Percentiles rank a stretch among this genome's conserved stretches.
phyloP scores from a whole-genome alignment of 2,888 invertebrate genomes.

The Andricus curvator region DNA sequence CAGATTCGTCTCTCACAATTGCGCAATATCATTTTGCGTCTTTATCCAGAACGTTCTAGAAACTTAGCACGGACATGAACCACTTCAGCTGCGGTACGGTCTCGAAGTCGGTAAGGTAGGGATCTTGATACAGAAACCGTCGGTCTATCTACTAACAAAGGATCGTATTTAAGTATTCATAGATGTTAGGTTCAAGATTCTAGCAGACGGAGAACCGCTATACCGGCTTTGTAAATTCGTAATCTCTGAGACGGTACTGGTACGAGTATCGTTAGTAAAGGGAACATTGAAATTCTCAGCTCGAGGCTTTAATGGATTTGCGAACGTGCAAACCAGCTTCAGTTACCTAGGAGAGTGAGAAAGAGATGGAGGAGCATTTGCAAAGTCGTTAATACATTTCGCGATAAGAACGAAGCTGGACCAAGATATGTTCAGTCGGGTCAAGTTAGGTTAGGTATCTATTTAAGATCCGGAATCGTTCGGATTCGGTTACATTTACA shows the following conservation, averaged over 20 bases:
- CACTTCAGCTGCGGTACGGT: no score
- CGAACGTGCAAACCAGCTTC: constrained; percentile 32
- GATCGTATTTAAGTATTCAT: neutral
- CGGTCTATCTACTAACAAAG: neutral
- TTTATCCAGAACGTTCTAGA: no score
- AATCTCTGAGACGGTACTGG: constrained; percentile 21
- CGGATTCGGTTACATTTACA: constrained; percentile 70
- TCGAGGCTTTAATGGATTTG: constrained; percentile 37
- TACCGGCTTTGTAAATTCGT: constrained; percentile 18
- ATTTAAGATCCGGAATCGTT: constrained; percentile 59
- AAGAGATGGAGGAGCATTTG: constrained; percentile 14
- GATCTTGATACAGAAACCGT: no score
- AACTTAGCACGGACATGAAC: no score
- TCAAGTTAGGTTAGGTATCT: constrained; percentile 41
- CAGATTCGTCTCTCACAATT: no score
- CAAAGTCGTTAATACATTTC: constrained; percentile 33
- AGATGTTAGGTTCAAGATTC: neutral
- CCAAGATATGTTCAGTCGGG: constrained; percentile 10
- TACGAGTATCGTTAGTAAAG: constrained; percentile 25
- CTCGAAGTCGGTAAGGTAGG: no score
- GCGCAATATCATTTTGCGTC: no score
- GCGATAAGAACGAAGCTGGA: constrained; percentile 17
- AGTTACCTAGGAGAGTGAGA: constrained; percentile 2
- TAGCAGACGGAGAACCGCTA: constrained; percentile 5
- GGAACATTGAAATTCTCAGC: constrained; percentile 32